Conservation (phyloP, 2,113 vertebrate species). For the Elanus axillaris region DNA sequence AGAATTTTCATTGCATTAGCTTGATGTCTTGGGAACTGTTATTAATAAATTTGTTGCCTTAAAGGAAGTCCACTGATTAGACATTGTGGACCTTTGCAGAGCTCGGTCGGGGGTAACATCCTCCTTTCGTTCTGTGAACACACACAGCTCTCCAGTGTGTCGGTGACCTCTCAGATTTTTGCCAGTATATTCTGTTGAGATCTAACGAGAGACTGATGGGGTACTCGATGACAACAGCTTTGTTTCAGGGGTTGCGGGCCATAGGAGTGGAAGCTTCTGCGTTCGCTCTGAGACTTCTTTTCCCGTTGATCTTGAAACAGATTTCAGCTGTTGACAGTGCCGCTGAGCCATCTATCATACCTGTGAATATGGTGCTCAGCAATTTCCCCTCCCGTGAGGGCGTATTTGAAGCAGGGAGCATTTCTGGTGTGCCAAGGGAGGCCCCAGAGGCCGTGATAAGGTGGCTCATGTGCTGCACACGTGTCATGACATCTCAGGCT, state of each 20-base stretch:
- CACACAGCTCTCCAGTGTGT: accelerated
- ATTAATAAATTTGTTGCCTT: not conserved
- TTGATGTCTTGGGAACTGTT: not conserved
- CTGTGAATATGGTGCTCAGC: not conserved
- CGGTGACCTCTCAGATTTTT: not conserved
- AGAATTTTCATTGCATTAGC: not conserved
- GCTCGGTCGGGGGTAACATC: not conserved
- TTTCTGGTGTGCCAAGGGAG: not conserved
- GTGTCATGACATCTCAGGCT: accelerated
- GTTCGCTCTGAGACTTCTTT: not conserved
- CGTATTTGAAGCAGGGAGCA: not conserved
- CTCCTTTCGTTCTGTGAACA: not conserved
- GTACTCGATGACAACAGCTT: not conserved
- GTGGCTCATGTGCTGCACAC: not conserved
- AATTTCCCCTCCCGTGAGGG: not conserved
- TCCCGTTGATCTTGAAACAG: not conserved
- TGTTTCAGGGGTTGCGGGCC: accelerated
- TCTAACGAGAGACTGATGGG: not conserved
- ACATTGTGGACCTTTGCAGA: not conserved
- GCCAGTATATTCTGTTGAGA: not conserved
- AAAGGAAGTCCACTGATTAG: not conserved
- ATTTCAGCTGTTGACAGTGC: not conserved
- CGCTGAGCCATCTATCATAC: not conserved
- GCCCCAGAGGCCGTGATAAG: not conserved
- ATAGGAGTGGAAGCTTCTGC: not conserved